Conservation (phyloP, 2,113 vertebrate genomes). For the Erythrocercus mccallii region DNA sequence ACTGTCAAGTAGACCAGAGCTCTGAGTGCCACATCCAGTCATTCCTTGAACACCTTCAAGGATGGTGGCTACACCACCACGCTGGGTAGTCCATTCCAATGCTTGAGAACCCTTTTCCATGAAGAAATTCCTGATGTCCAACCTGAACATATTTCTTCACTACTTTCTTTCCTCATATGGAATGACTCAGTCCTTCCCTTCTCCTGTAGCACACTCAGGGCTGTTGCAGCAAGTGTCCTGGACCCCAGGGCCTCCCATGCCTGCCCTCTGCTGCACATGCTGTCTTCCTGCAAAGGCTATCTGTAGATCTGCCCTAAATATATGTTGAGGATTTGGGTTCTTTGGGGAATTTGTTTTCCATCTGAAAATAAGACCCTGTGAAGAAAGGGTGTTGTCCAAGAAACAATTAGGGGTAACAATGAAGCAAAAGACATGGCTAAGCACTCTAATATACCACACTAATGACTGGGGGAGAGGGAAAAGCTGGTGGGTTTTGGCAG, state of each 20-base stretch:
- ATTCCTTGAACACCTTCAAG: not conserved
- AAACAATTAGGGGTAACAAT: not conserved
- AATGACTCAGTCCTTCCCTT: not conserved
- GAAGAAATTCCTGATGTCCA: not conserved
- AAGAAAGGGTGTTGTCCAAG: not conserved
- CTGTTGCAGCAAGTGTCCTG: not conserved
- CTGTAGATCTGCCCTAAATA: not conserved
- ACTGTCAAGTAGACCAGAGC: not conserved
- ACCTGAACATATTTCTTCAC: not conserved
- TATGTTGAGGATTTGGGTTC: not conserved
- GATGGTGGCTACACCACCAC: not conserved
- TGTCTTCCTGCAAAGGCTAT: not conserved
- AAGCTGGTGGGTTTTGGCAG: not conserved
- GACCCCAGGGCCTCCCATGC: not conserved
- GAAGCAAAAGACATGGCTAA: not conserved
- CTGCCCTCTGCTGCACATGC: no score
- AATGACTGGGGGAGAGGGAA: rapidly evolving
- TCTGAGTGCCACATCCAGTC: not conserved
- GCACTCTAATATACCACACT: not conserved
- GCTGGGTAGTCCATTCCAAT: not conserved
- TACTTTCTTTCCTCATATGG: not conserved
- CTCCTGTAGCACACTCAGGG: rapidly evolving
- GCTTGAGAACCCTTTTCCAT: not conserved
- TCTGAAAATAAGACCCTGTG: not conserved
- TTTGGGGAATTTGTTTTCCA: not conserved